phyloP scores from a whole-genome alignment of 2,113 vertebrate species.

The Antigone vipio region DNA sequence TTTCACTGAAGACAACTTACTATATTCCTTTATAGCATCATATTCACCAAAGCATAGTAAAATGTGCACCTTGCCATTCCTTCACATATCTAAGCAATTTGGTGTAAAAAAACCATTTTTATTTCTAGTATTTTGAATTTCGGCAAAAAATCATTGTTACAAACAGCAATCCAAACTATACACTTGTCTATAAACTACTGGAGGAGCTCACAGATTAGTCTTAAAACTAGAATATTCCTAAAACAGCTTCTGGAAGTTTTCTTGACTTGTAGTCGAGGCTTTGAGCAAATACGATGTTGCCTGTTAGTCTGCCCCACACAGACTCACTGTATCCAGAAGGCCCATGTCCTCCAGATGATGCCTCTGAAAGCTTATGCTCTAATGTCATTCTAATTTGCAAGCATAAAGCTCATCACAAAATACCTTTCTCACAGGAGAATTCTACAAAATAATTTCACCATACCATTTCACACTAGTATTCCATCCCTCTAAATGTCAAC shows the following conservation, averaged over 20 bases:
- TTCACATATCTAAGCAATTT: background rate
- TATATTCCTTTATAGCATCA: background rate
- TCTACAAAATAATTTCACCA: background rate
- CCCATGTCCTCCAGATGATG: background rate
- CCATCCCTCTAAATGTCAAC: background rate
- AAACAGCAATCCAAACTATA: background rate
- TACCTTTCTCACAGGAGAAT: background rate
- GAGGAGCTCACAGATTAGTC: background rate
- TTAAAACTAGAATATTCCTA: background rate
- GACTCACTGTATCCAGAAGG: background rate
- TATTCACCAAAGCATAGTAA: background rate
- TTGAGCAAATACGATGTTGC: background rate
- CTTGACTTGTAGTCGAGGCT: background rate
- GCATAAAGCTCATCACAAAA: background rate
- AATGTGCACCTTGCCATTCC: background rate
- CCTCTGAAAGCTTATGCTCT: background rate
- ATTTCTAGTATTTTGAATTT: background rate
- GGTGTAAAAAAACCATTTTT: background rate
- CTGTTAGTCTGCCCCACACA: background rate
- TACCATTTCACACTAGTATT: background rate
- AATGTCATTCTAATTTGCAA: background rate
- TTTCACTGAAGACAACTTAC: background rate
- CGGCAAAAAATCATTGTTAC: background rate
- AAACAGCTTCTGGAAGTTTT: background rate
- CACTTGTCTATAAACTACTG: background rate